These are phyloP conservation scores for Clarias macrocephalus DNA, from an alignment of 2,113 vertebrate genomes.

Conservation along the genomic window DNA sequence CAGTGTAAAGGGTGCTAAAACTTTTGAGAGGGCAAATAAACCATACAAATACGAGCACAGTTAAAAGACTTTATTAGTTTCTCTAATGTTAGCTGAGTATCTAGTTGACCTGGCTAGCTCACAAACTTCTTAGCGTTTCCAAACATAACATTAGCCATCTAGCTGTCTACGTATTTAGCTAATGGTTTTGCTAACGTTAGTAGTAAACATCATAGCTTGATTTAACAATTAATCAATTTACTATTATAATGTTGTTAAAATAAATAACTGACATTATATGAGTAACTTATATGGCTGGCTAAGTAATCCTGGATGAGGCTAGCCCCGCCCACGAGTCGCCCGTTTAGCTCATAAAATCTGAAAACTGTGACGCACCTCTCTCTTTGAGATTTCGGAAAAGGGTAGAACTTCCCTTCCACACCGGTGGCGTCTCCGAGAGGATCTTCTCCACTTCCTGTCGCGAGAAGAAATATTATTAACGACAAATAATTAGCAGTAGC, in stretches of 20 bases:
- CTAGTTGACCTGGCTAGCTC: not conserved
- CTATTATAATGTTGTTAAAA: not conserved
- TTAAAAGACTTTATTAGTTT: not conserved
- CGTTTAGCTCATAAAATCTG: not conserved
- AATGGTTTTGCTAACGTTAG: not conserved
- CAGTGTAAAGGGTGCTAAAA: not conserved
- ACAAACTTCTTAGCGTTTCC: not conserved
- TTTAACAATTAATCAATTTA: not conserved
- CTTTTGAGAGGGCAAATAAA: not conserved
- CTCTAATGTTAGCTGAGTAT: not conserved
- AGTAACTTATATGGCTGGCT: not conserved
- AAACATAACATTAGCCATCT: not conserved
- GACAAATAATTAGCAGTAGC: not conserved
- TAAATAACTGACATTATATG: not conserved
- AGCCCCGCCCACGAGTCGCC: not conserved
- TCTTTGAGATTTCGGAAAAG: constrained; percentile 92
- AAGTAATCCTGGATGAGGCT: not conserved
- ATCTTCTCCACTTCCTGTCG: constrained; percentile 91
- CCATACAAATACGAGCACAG: not conserved
- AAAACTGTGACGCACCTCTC: constrained; percentile 72
- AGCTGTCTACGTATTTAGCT: not conserved
- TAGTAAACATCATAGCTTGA: not conserved
- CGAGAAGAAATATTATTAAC: not conserved
- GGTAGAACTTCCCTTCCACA: constrained; percentile 97
- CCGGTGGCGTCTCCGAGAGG: constrained; percentile 89